A percentile compares a stretch with the other conserved stretches of the same genome.
Conservation (phyloP, 2,888 invertebrate genomes). For the Diaphora mendica region DNA sequence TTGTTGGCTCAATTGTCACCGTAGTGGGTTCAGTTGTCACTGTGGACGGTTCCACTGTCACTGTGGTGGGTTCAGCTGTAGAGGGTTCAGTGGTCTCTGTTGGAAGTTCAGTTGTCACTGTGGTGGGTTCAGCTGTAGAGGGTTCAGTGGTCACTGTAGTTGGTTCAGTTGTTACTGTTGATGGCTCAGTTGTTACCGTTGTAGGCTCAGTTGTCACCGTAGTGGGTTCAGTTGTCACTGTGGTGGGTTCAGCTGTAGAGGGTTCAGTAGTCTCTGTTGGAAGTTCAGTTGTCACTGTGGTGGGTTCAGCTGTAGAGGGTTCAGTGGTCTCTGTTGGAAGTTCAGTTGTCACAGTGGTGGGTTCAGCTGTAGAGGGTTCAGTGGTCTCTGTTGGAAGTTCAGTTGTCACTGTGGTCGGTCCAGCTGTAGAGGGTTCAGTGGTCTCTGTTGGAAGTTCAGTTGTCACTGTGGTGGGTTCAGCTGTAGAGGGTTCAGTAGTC, state of each 20-base stretch:
- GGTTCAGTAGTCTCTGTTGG: not conserved
- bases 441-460: slow-evolving; percentile 3
- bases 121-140: too few relatives aligned
- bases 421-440: slow-evolving; percentile 5
- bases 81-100: not conserved
- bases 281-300: not conserved
- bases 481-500: slow-evolving; percentile 5
- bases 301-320: not conserved
- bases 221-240: slow-evolving; percentile 9
- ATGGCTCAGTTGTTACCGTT: slow-evolving; percentile 7
- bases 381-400: slow-evolving; percentile 5
- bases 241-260: slow-evolving; percentile 5
- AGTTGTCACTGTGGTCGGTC: not conserved
- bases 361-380: not conserved
- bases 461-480: not conserved
- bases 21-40: not conserved
- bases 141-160: not conserved
- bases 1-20: not conserved
- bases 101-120: too few relatives aligned
- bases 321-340: too few relatives aligned
- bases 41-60: not conserved
- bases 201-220: not conserved
- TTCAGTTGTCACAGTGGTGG: slow-evolving; percentile 12
- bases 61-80: not conserved
- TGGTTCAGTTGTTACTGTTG: not conserved